Percentiles rank a stretch among this genome's conserved stretches.
phyloP scores from a whole-genome alignment of 2,113 vertebrate species.

The Pheucticus melanocephalus region DNA sequence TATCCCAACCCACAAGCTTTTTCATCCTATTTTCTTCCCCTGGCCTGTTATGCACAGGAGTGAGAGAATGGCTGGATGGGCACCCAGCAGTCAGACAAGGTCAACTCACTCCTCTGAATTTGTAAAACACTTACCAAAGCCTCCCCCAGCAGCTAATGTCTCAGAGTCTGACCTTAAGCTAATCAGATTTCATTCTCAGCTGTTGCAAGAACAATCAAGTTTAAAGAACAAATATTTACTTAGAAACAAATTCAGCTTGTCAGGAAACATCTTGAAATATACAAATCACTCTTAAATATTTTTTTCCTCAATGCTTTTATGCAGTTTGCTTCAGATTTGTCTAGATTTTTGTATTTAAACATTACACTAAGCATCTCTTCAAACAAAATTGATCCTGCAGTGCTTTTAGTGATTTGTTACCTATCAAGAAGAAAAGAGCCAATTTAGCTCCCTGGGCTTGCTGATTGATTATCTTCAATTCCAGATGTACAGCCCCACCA shows the following conservation, averaged over 20 bases:
- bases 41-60: neutral
- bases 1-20: fast-evolving
- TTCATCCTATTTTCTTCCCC: neutral
- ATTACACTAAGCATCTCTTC: neutral
- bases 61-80: fast-evolving
- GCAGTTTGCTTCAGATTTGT: neutral
- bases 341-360: neutral
- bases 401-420: neutral
- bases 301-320: neutral
- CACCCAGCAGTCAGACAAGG: neutral
- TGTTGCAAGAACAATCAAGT: neutral
- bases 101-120: neutral
- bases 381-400: neutral
- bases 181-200: neutral
- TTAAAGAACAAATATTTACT: neutral
- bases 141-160: neutral
- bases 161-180: neutral
- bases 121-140: neutral
- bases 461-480: neutral
- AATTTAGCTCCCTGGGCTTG: neutral
- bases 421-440: neutral
- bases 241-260: neutral
- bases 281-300: neutral
- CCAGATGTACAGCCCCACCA: neutral
- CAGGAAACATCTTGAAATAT: neutral